Conservation (phyloP, 23 tunicate genomes). For the Diplosoma virens region DNA sequence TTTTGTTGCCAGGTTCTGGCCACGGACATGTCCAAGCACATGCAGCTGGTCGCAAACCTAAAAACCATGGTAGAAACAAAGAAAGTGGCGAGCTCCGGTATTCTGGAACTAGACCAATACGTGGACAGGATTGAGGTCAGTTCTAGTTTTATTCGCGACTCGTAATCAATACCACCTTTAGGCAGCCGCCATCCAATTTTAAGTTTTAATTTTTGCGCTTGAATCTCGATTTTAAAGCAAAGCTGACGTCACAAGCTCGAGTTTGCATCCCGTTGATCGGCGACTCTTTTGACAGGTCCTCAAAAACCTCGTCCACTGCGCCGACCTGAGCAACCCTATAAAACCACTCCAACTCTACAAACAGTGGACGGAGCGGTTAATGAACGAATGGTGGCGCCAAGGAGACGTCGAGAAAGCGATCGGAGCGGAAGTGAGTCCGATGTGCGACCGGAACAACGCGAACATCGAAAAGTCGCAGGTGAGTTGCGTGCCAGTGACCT, state of each 20-base stretch:
- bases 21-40: conserved; percentile 94
- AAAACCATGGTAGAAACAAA: conserved; percentile 96
- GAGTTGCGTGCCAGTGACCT: too few relatives aligned
- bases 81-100: conserved; percentile 91
- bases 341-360: conserved; percentile 79
- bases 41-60: conserved; percentile 84
- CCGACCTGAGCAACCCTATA: conserved; percentile 82
- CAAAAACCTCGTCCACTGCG: conserved; percentile 90
- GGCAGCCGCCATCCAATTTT: background rate
- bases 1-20: conserved; percentile 69
- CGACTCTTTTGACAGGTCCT: too few relatives aligned
- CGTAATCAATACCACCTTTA: background rate
- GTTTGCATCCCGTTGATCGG: too few relatives aligned
- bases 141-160: background rate
- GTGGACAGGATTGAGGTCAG: conserved; percentile 78
- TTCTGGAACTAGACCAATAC: conserved; percentile 82
- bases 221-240: too few relatives aligned
- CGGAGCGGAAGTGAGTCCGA: conserved; percentile 82
- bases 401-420: conserved; percentile 77
- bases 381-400: conserved; percentile 84
- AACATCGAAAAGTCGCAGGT: conserved; percentile 88
- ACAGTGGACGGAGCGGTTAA: conserved; percentile 72
- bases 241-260: too few relatives aligned
- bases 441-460: conserved; percentile 88
- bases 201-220: too few relatives aligned